These are phyloP conservation scores for Paguma larvata DNA, from an alignment of 2,797 vertebrate species.

Conservation along the genomic window DNA sequence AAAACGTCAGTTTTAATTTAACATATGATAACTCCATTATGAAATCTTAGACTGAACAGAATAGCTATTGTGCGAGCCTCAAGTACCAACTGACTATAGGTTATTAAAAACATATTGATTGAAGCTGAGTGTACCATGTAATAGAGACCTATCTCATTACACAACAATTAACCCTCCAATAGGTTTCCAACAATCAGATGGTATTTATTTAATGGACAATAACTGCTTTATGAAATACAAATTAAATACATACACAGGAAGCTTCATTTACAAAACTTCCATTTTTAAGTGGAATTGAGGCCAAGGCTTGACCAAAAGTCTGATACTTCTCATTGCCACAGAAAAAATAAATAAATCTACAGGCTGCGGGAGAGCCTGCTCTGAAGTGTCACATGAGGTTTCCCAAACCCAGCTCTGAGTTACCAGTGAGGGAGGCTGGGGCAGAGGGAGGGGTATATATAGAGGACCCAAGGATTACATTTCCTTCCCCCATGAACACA, in stretches of 20 bases:
- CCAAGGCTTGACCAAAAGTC: conserved; percentile 82
- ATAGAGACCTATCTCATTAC: conserved; percentile 89
- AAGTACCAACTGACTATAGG: conserved; percentile 85
- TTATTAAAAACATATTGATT: conserved; percentile 91
- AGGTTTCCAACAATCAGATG: conserved; percentile 89
- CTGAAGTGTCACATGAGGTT: conserved; percentile 72
- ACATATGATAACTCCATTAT: conserved; percentile 88
- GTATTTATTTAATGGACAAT: conserved; percentile 89
- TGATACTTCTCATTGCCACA: conserved; percentile 77
- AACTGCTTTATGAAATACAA: conserved; percentile 89
- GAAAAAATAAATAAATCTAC: conserved; percentile 81
- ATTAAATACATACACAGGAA: conserved; percentile 88
- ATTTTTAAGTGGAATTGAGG: conserved; percentile 81
- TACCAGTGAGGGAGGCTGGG: not conserved
- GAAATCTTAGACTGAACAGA: conserved; percentile 87
- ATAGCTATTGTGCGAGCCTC: conserved; percentile 85
- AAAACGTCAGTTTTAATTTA: conserved; percentile 88
- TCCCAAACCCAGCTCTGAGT: conserved; percentile 63
- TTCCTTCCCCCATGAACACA: not conserved
- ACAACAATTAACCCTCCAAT: conserved; percentile 89
- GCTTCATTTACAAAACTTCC: conserved; percentile 85
- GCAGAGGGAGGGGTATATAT: not conserved
- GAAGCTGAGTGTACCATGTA: conserved; percentile 86
- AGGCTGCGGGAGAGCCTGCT: conserved; percentile 68
- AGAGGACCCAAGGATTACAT: not conserved